These are phyloP conservation scores for Parasteatoda tepidariorum DNA, from an alignment of 1,140 invertebrate species.

Conservation along the genomic window DNA sequence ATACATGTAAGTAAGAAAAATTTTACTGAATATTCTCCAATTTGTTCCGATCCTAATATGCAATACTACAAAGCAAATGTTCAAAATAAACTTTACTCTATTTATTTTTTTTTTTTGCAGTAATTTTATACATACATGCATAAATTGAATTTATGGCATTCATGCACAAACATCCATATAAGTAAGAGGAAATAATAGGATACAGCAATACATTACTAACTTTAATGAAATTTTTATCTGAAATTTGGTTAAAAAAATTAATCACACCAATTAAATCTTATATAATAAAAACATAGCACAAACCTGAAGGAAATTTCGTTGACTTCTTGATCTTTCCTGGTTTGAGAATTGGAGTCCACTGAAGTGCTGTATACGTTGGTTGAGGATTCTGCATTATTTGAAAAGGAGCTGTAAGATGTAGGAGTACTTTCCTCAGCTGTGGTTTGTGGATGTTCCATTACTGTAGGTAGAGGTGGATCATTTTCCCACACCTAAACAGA, in stretches of 20 bases:
- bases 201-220: no score
- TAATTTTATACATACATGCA: no score
- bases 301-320: conserved; percentile 43
- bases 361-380: conserved; percentile 29
- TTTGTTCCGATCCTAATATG: no score
- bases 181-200: no score
- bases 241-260: neutral
- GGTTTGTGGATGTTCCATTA: conserved; percentile 75
- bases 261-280: neutral
- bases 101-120: no score
- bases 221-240: no score
- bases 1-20: no score
- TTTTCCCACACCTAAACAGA: conserved; percentile 77
- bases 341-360: conserved; percentile 32
- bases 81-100: no score
- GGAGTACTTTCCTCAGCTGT: conserved; percentile 38
- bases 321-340: conserved; percentile 40
- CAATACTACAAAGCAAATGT: no score
- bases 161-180: no score
- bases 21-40: no score
- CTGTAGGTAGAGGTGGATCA: conserved; percentile 75
- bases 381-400: conserved; percentile 25
- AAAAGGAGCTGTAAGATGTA: conserved; percentile 28
- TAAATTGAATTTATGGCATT: no score
- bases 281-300: neutral